Evolutionary conservation across 2,888 invertebrate genomes (phyloP), one percentile per base, ranked within the genome.

Genomic region (Platycheirus albimanus): DNA sequence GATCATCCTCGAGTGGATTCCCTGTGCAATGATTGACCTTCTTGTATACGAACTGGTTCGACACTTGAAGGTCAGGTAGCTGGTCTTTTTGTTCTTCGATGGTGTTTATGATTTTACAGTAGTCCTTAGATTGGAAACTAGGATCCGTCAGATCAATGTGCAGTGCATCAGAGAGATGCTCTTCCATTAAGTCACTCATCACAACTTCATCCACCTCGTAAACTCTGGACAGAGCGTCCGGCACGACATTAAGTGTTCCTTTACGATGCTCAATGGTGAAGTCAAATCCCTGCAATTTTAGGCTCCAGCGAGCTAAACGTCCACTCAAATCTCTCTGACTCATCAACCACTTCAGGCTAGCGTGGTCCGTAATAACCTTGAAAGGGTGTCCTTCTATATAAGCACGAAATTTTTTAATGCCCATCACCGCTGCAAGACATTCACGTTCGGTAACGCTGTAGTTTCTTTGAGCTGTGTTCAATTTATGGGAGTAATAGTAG

Each of bases 251-350:
- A 4, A 3, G 10, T 3, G 58, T 13, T 7, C 43, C 43, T 28
- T 63, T 63, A 5, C 36, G 10, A 10, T 36, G 36, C 8, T 36
- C 8, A 1, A 70, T 70, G 1, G 30, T 15, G 58, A 70, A 70
- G 10, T 56, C 43, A 15, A 30, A 52, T 0, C 47, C 43, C 43
- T 69, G 69, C n/a, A 56, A 33, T n/a, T 56, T 36, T 13, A 69
- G 56, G 30, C 41, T 54, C 69, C 28, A 33, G 0, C 15, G 20
- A 1, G 87, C 86, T 17, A 88, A 67, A 30, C 86, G 56, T 1
- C 86, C 88, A 10, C 75, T 74, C 1, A 87, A 85, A 36, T 86
- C 86, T 33, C 86, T 86, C 56, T 87, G 79, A 8, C 69, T 80
- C 71, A 85, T 67, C 1, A 88, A 63, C 86, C 87, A 88, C 52